Conservation (phyloP, 2,113 vertebrate genomes). For the Typhlomys cinereus region DNA sequence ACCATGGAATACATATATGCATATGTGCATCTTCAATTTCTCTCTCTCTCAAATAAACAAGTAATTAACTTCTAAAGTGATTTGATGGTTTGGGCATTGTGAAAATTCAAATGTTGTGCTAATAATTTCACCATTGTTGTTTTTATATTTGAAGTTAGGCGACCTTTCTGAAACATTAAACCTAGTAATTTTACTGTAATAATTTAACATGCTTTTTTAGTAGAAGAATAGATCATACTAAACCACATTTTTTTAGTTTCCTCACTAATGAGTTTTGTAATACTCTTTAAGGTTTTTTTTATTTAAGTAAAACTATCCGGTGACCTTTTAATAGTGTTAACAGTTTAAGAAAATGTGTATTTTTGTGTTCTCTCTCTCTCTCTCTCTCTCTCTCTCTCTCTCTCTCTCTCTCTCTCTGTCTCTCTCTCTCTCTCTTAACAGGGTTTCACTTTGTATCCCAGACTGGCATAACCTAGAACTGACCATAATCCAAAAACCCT, state of each 20-base stretch:
- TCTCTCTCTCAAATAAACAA: too few species aligned
- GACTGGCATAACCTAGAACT: not conserved
- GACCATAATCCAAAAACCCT: too few species aligned
- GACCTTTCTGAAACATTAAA: slow-evolving; percentile 43
- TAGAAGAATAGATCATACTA: slow-evolving; percentile 16
- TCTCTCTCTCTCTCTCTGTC: too few species aligned
- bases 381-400: too few species aligned
- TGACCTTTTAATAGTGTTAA: not conserved
- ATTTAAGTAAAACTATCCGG: not conserved
- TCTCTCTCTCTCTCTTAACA: too few species aligned
- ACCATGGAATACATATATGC: too few species aligned
- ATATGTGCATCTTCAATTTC: too few species aligned
- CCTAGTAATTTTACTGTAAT: not conserved
- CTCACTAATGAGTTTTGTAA: not conserved
- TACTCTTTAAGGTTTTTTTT: not conserved
- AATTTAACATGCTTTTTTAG: not conserved
- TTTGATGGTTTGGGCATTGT: slow-evolving; percentile 49
- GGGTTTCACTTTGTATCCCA: not conserved
- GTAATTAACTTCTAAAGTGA: too few species aligned
- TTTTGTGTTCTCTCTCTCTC: not conserved
- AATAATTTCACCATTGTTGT: slow-evolving; percentile 15
- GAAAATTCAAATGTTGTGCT: not conserved
- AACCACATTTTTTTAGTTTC: slow-evolving; percentile 16
- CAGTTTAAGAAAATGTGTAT: slow-evolving; percentile 17
- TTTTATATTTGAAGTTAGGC: slow-evolving; percentile 48